Evolutionary conservation across 1,140 invertebrate species (phyloP).

Genomic region (Colletes latitarsis): DNA sequence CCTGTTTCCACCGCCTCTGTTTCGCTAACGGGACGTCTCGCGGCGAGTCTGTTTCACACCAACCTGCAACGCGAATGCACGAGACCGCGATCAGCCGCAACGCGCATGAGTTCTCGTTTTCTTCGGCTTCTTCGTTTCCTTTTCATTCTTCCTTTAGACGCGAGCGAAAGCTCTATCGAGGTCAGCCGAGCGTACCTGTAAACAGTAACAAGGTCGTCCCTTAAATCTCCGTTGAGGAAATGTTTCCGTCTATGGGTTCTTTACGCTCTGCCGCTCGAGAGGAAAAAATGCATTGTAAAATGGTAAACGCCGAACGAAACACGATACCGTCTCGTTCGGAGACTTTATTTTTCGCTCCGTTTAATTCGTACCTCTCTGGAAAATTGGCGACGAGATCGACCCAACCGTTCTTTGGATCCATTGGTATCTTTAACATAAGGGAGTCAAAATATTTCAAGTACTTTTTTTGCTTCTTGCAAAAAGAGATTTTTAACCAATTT

Average conservation of each 20-base stretch:
- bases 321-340: neutral
- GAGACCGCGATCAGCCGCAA: neutral
- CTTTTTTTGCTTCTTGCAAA: too few species aligned
- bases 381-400: neutral
- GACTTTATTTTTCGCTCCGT: neutral
- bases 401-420: too few species aligned
- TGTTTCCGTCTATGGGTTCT: neutral
- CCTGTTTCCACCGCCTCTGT: neutral
- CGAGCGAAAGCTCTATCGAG: constrained; percentile 23
- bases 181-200: constrained; percentile 45
- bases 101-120: constrained; percentile 37
- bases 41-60: constrained; percentile 20
- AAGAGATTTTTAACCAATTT: too few species aligned
- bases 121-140: constrained; percentile 45
- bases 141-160: constrained; percentile 40
- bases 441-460: too few species aligned
- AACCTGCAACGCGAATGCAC: constrained; percentile 1
- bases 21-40: neutral
- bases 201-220: constrained; percentile 37
- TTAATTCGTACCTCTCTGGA: neutral
- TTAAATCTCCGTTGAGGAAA: neutral
- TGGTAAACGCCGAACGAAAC: neutral
- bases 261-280: neutral
- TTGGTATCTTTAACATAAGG: too few species aligned
- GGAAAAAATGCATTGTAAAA: neutral